phyloP scores from a whole-genome alignment of 2,888 invertebrate genomes.

The Dryococelus australis region DNA sequence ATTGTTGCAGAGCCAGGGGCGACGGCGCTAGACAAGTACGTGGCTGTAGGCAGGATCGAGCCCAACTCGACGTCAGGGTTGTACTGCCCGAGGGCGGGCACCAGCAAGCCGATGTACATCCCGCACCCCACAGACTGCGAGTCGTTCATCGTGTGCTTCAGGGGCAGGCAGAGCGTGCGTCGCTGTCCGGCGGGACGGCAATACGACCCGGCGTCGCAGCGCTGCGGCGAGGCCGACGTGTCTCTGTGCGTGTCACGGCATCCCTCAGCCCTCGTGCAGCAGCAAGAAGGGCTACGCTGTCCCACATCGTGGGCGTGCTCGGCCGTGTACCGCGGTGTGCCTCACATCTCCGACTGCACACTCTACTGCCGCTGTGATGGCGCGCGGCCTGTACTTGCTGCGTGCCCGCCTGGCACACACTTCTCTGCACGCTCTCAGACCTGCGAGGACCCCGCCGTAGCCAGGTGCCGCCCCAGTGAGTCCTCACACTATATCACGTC shows the following conservation, averaged over 20 bases:
- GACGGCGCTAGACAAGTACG: neutral
- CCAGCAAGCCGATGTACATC: neutral
- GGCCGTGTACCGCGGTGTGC: neutral
- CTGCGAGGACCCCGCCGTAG: neutral
- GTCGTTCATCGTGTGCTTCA: neutral
- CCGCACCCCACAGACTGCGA: neutral
- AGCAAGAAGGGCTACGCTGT: neutral
- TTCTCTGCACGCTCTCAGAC: neutral
- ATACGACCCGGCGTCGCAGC: neutral
- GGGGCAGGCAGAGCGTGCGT: neutral
- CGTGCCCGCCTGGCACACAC: neutral
- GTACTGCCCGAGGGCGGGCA: neutral
- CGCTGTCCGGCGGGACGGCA: neutral
- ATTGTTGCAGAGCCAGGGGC: neutral
- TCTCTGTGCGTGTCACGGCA: neutral
- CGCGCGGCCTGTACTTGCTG: neutral
- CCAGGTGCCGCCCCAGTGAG: neutral
- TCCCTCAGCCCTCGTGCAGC: neutral
- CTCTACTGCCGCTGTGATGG: neutral
- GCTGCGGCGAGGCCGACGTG: neutral
- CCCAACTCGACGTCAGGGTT: neutral
- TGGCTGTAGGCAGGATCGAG: neutral
- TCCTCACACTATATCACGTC: neutral
- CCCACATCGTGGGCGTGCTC: slow-evolving; percentile 1
- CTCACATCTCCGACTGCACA: neutral